phyloP scores from a whole-genome alignment of 2,113 vertebrate species.

The Micronisus gabar region DNA sequence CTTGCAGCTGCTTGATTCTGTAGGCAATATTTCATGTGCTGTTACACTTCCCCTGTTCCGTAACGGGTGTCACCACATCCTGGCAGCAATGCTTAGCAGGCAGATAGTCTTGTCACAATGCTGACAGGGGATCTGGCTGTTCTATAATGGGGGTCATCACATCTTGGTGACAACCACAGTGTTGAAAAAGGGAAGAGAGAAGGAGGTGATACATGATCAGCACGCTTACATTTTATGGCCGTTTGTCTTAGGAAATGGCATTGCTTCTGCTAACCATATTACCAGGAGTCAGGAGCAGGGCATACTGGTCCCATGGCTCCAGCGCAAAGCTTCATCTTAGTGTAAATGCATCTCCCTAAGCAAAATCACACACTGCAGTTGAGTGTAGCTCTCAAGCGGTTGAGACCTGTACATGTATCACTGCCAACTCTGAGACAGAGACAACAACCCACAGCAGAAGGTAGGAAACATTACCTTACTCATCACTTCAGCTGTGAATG shows the following conservation, averaged over 20 bases:
- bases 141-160: accelerated
- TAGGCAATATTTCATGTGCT: background rate
- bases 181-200: background rate
- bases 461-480: background rate
- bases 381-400: background rate
- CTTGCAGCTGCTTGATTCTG: background rate
- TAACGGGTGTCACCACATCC: background rate
- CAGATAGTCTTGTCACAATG: background rate
- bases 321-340: background rate
- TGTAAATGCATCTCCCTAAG: background rate
- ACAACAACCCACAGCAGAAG: background rate
- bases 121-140: background rate
- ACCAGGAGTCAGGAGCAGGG: background rate
- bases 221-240: background rate
- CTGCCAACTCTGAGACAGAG: background rate
- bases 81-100: background rate
- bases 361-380: background rate
- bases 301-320: background rate
- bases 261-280: background rate
- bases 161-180: background rate
- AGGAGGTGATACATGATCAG: background rate
- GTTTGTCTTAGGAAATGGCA: background rate
- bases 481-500: background rate
- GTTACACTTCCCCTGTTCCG: background rate
- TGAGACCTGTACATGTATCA: background rate